phyloP scores from a whole-genome alignment of 2,113 vertebrate genomes.

The Embiotoca jacksoni region DNA sequence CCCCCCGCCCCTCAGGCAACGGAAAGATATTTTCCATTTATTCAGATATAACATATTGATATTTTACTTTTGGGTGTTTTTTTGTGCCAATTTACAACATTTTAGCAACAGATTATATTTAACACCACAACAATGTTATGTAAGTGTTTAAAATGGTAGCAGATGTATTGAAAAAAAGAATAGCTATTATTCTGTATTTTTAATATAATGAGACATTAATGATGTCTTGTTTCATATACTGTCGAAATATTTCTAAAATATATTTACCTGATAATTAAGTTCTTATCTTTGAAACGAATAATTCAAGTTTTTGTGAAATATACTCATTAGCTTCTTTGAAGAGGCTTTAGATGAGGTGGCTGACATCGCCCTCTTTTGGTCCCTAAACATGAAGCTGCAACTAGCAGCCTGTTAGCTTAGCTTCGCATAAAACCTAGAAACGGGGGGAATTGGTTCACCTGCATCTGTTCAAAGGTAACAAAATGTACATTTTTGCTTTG shows the following conservation, averaged over 20 bases:
- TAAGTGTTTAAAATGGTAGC: background rate
- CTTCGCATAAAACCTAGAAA: conserved; percentile 3
- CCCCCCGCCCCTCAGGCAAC: conserved; percentile 18
- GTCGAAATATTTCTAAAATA: background rate
- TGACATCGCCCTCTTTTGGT: too few relatives aligned
- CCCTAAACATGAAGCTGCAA: background rate
- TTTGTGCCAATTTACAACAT: background rate
- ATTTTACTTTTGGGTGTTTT: conserved; percentile 1
- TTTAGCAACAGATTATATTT: background rate
- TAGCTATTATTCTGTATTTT: background rate
- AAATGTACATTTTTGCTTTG: too few relatives aligned
- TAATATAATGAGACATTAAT: background rate
- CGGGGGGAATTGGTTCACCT: background rate
- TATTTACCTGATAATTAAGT: too few relatives aligned
- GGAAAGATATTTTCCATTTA: conserved; percentile 65
- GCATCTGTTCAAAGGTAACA: background rate
- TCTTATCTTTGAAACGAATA: too few relatives aligned
- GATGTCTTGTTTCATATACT: too few relatives aligned
- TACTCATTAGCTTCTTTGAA: background rate
- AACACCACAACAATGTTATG: background rate
- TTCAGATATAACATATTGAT: conserved; percentile 39
- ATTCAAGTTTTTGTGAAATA: background rate
- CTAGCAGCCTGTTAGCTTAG: background rate
- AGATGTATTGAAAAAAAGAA: background rate
- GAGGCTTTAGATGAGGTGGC: background rate